Evolutionary conservation across 2,113 vertebrate species (phyloP).

Genomic region (Athene cunicularia): DNA sequence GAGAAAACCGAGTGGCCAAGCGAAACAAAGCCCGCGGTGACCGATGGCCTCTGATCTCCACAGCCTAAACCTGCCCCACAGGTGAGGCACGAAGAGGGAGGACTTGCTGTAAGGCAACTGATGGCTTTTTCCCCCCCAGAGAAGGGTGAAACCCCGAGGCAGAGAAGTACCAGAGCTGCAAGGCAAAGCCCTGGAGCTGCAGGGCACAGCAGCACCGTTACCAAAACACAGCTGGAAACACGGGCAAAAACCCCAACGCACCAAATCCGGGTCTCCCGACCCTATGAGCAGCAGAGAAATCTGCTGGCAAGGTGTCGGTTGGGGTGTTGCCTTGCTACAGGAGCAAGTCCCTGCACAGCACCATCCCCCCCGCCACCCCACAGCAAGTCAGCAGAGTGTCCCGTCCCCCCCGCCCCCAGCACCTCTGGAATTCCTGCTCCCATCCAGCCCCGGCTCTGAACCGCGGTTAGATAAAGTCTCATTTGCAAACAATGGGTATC

Average conservation of each 20-base stretch:
- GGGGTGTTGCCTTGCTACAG: neutral
- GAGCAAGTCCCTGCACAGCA: neutral
- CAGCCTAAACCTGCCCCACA: constrained; percentile 36
- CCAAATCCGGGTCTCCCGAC: fast-evolving
- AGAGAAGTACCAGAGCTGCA: neutral
- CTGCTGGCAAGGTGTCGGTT: neutral
- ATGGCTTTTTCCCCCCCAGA: neutral
- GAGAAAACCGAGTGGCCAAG: neutral
- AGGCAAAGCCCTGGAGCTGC: neutral
- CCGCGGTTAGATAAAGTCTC: neutral
- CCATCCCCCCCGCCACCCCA: neutral
- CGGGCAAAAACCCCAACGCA: neutral
- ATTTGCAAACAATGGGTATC: constrained; percentile 60
- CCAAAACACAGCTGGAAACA: neutral
- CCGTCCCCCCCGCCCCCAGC: too few relatives aligned
- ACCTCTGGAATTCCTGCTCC: neutral
- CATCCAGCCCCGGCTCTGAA: neutral
- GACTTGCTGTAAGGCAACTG: neutral
- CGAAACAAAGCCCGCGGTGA: neutral
- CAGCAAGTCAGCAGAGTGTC: neutral
- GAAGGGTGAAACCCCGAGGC: neutral
- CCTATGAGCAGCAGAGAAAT: neutral
- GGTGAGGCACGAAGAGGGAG: neutral
- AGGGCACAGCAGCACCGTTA: neutral
- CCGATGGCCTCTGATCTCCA: neutral